Conservation (phyloP, 2,888 invertebrate species). For the Orgyia antiqua region DNA sequence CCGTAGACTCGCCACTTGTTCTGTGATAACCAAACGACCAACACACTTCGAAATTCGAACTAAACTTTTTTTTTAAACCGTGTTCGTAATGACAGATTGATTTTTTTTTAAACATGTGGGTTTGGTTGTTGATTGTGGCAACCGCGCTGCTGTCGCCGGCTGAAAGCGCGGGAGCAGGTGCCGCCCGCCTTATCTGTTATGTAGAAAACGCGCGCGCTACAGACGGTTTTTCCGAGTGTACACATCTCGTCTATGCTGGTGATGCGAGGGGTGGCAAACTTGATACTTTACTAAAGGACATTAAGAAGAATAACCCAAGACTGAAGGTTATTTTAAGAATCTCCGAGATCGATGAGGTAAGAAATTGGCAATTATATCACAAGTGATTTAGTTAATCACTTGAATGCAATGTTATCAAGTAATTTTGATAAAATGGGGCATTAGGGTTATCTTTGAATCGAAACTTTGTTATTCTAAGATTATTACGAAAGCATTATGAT, state of each 20-base stretch:
- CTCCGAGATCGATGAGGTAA: constrained; percentile 78
- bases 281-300: constrained; percentile 61
- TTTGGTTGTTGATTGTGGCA: constrained; percentile 51
- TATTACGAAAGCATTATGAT: too few species aligned
- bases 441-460: too few species aligned
- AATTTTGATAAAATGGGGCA: too few species aligned
- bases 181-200: constrained; percentile 68
- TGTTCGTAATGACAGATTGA: constrained; percentile 53
- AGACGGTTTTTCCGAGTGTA: constrained; percentile 63
- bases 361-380: constrained; percentile 18
- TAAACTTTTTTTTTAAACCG: constrained; percentile 13
- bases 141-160: constrained; percentile 41
- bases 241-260: constrained; percentile 71
- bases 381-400: too few species aligned
- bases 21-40: constrained; percentile 55
- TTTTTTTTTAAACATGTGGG: constrained; percentile 51
- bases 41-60: constrained; percentile 51
- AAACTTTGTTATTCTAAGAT: too few species aligned
- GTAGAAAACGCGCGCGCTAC: constrained; percentile 49
- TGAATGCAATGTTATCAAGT: too few species aligned
- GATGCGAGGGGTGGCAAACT: constrained; percentile 63
- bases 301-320: constrained; percentile 65
- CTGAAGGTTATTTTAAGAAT: constrained; percentile 76
- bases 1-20: constrained; percentile 51
- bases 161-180: constrained; percentile 62